phyloP scores from a whole-genome alignment of 2,113 vertebrate genomes.

The Lontra canadensis region DNA sequence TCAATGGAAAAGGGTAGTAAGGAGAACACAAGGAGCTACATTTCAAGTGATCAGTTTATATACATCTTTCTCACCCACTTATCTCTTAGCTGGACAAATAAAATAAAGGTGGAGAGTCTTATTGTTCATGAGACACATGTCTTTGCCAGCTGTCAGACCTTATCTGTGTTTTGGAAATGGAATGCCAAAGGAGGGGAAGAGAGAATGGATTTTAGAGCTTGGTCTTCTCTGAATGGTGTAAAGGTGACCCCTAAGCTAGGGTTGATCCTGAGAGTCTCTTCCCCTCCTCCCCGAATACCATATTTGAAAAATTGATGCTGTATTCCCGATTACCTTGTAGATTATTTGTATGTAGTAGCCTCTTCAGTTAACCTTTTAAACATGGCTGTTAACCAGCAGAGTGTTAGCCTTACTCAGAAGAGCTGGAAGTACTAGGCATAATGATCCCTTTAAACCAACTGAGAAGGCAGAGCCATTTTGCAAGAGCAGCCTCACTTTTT shows the following conservation, averaged over 20 bases:
- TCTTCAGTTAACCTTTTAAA: slow-evolving; percentile 3
- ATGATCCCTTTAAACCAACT: neutral
- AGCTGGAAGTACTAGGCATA: neutral
- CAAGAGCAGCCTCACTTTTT: neutral
- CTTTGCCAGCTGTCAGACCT: neutral
- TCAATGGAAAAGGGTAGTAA: neutral
- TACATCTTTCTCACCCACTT: neutral
- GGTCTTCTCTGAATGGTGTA: neutral
- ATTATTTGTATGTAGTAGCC: neutral
- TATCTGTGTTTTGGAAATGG: neutral
- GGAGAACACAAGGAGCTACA: neutral
- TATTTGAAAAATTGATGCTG: slow-evolving; percentile 10
- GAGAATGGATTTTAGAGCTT: neutral
- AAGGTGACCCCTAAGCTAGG: neutral
- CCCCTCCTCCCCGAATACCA: neutral
- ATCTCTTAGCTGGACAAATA: neutral
- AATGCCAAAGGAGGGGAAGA: neutral
- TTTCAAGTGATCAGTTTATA: neutral
- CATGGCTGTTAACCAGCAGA: neutral
- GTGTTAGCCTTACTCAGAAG: neutral
- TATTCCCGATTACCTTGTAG: neutral
- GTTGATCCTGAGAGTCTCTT: neutral
- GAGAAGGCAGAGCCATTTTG: neutral
- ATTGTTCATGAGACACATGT: neutral
- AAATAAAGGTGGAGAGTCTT: neutral